Evolutionary conservation across 1,140 invertebrate species (phyloP), one percentile per base, ranked within the genome.

Genomic region (Drosophila athabasca): DNA sequence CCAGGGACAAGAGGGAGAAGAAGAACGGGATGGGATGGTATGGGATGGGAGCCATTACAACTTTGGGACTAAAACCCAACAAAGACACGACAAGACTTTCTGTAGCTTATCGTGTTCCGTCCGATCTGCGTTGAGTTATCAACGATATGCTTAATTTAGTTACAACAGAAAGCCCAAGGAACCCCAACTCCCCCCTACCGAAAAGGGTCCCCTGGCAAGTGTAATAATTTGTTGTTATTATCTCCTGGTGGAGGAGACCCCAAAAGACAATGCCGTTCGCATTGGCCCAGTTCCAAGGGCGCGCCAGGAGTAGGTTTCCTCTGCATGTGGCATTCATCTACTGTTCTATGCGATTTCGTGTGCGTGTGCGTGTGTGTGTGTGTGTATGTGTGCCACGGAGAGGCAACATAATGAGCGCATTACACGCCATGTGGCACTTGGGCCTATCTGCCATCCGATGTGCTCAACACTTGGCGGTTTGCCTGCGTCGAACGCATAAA

Each of bases 401-500:
- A 35, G 58, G 75, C 67, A 88, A 43, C 75, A 83, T 87, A 89
- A 87, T 87, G 85, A 88, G 79, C 76, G 79, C 67, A 79, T 87
- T 89, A 83, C 83, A 87, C 71, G 83, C 83, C 79, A 87, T 79
- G 79, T 76, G 79, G 75, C 82, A 64, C 62, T 62, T 75, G 61
- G 35, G 72, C 66, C 72, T 65, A 62, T 73, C 69, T 73, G 35
- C 35, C 35, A 39, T 39, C 59, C 70, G 59, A 64, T 73, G 70
- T 64, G 73, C 68, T 49, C 79, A 82, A 65, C 69, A 71, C 58
- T 59, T 71, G 55, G 60, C 59, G 72, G 72, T 78, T 87, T 52
- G 83, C 83, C 83, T 87, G 82, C 79, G 79, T 79, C 22, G 65
- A 82, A 87, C 70, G 83, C 82, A 87, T 87, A 87, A 87, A 87